Percentiles rank a stretch among this genome's conserved stretches.
Conservation (phyloP, 2,888 invertebrate genomes). For the Lycophotia porphyrea region DNA sequence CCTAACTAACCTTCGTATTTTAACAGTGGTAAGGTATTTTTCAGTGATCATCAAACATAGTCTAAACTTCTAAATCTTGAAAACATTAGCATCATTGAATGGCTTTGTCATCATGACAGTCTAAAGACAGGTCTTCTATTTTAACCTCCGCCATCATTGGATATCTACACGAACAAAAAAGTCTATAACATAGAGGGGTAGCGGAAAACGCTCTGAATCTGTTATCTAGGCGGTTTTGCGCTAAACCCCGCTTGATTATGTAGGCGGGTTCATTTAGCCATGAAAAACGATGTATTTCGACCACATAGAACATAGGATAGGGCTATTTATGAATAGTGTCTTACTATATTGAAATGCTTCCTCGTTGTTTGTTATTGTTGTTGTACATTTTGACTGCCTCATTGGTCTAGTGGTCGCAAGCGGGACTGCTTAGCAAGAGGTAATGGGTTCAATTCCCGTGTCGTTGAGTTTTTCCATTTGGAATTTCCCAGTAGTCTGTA, state of each 20-base stretch:
- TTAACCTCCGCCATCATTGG: not conserved
- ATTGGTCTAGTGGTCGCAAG: no score
- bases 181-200: conserved; percentile 32
- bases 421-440: no score
- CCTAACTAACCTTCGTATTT: no score
- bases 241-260: conserved; percentile 50
- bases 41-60: not conserved
- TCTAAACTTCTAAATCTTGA: not conserved
- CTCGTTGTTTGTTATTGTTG: no score
- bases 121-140: conserved; percentile 28
- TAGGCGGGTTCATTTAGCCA: conserved; percentile 47
- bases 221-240: conserved; percentile 48
- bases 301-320: not conserved
- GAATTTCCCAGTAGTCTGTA: no score
- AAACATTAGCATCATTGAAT: not conserved
- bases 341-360: not conserved
- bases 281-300: conserved; percentile 39
- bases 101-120: not conserved
- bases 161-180: conserved; percentile 14
- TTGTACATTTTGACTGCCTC: no score
- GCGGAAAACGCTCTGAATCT: conserved; percentile 55
- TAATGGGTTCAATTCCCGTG: no score
- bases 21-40: not conserved
- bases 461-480: no score
- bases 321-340: conserved; percentile 2